These are phyloP conservation scores for Leucophenga maculata DNA, from an alignment of 2,888 invertebrate genomes.

Conservation along the genomic window DNA sequence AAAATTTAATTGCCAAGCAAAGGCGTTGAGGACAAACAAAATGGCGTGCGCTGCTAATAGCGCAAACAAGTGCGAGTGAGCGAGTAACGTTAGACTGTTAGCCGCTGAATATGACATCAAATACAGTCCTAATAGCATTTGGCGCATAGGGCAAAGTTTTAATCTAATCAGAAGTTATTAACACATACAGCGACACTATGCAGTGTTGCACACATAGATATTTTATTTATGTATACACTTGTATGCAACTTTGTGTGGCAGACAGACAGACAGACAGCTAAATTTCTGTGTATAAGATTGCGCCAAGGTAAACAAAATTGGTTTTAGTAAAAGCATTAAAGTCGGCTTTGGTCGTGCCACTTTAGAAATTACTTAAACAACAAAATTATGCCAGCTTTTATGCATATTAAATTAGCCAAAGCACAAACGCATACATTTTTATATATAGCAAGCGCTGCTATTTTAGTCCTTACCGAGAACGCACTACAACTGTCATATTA, in stretches of 20 bases:
- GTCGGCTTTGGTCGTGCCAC: background rate
- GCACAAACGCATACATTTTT: too few species aligned
- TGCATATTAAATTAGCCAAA: too few species aligned
- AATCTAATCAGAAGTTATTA: conserved; percentile 55
- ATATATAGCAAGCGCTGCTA: background rate
- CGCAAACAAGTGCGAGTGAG: background rate
- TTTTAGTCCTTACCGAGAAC: conserved; percentile 13
- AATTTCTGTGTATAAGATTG: conserved; percentile 9
- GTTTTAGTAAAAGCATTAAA: conserved; percentile 6
- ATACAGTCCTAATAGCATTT: too few species aligned
- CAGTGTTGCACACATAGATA: background rate
- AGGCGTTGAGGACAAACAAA: background rate
- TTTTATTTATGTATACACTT: conserved; percentile 24
- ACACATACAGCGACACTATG: conserved; percentile 32
- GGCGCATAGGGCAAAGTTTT: conserved; percentile 43
- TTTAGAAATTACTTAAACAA: background rate
- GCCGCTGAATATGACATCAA: conserved; percentile 27
- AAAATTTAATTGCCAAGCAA: conserved; percentile 5
- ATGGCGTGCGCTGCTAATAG: background rate
- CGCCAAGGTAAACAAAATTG: conserved; percentile 7
- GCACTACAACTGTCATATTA: conserved; percentile 8
- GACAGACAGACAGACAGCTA: background rate
- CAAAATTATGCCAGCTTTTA: too few species aligned
- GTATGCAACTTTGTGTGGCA: background rate
- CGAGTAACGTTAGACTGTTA: background rate